phyloP scores from a whole-genome alignment of 53 echinoderm and acorn worm species.

The Patiria pectinifera region DNA sequence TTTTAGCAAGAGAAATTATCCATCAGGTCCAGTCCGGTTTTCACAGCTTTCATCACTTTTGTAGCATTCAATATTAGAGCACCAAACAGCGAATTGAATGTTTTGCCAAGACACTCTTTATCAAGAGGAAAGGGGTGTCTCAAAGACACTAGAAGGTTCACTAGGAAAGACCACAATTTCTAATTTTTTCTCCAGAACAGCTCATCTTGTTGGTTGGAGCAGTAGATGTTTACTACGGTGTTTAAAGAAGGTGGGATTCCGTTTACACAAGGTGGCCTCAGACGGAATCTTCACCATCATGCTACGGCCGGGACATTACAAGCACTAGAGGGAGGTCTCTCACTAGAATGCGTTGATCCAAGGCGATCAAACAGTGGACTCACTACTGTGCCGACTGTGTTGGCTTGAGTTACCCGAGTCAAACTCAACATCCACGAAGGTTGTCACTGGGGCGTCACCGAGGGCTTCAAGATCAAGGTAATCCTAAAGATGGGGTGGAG shows the following conservation, averaged over 20 bases:
- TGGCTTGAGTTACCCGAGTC: slow-evolving; percentile 99
- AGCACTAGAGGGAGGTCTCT: neutral
- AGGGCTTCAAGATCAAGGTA: slow-evolving; percentile 95
- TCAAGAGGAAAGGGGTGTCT: neutral
- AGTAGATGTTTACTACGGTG: neutral
- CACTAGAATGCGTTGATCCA: neutral
- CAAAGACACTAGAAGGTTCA: neutral
- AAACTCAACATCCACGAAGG: slow-evolving; percentile 92
- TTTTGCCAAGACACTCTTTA: neutral
- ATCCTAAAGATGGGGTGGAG: slow-evolving; percentile 67
- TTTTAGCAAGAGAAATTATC: neutral
- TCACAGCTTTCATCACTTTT: slow-evolving; percentile 7
- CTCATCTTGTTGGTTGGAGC: no score
- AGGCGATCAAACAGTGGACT: slow-evolving; percentile 86
- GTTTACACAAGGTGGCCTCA: neutral
- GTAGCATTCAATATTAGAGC: neutral
- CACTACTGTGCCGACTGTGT: slow-evolving; percentile 95
- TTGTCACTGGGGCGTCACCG: slow-evolving; percentile 88
- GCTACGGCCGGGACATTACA: neutral
- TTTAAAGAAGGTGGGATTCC: neutral
- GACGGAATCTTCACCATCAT: neutral
- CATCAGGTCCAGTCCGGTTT: neutral
- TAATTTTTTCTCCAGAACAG: neutral
- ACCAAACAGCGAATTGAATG: neutral
- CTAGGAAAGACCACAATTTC: neutral